Evolutionary conservation across 2,888 invertebrate species (phyloP), one percentile per base, ranked within the genome.

Genomic region (Nomada fucata): DNA sequence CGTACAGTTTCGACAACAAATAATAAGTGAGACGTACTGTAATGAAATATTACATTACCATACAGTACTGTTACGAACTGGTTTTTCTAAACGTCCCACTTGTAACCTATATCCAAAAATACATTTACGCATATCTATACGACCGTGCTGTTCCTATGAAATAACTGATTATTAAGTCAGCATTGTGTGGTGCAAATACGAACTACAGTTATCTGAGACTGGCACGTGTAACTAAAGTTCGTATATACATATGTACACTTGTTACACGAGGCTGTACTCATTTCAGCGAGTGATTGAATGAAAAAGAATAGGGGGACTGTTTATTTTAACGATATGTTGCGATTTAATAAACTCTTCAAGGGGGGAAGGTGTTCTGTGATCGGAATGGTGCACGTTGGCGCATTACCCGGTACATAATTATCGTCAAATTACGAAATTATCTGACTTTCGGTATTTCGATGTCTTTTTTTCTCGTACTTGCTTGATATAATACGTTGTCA

Each of bases 341-440:
- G 92, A n/a, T 95, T 95, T 86, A 71, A 90, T 18, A 90, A 93
- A 76, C 65, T 95, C 63, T 95, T 95, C 87, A 91, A 90, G 2
- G 92, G 93, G 67, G 91, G 92, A 70, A 91, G 91, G 83, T 95
- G 94, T 90, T 94, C 95, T 78, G 92, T 96, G 52, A 95, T 97
- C 88, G 97, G 96, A 72, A 97, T 97, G 97, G 94, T 97, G 73
- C 97, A 97, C 91, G 94, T 96, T 2, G 94, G 94, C 86, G 95
- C 96, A 61, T 93, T 96, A 78, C 97, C 97, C 94, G 97, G 97
- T 96, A 94, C 86, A 83, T 57, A 44, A 60, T 69, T 44, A 42
- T 47, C 1, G 10, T 50, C 55, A 59, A 75, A 44, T 57, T 53
- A 20, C 20, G n/a, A 53, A 20, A 36, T 36, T 53, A 53, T 53